Evolutionary conservation across 2,113 vertebrate species (phyloP), one percentile per base, ranked within the genome.

Genomic region (Penelope pileata): DNA sequence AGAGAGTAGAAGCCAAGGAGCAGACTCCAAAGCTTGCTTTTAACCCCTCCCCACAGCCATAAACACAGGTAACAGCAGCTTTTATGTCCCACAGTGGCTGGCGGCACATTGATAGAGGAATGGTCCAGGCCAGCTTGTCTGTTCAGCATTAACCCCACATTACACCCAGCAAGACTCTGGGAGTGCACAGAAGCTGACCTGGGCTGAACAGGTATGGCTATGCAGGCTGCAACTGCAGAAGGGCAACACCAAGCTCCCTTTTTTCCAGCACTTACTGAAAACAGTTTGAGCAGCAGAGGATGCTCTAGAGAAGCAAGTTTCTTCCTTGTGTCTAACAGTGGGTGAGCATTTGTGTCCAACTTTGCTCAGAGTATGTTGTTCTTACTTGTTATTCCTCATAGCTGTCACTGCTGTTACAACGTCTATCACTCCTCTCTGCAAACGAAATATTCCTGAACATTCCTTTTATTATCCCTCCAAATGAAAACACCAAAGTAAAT

Each of bases 401-500:
- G 32, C 42, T 48, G 63, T 45, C 48, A 18, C 32, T 84, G 21
- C 64, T 77, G 18, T 42, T 38, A 18, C 6, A 87, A 67, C 1
- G 1, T 27, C 17, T 32, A 1, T 63, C 63, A 54, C 26, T 75
- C 36, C 30, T 63, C 47, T 72, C 75, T 60, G 30, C 48, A 92
- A 53, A 86, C 48, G 40, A 84, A 89, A 70, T 76, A 84, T 68
- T 76, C 68, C 77, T 56, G 43, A 40, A 30, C 21, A 64, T 68
- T 11, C 59, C 50, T 91, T 82, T 84, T 48, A 50, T 82, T 78
- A 77, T 70, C 23, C 26, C 47, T 74, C 56, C 36, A 89, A 92
- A 91, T 58, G 27, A 91, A 91, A 86, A 66, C 5, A 34, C 53
- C 12, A 30, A 64, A 92, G 77, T 70, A 93, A 96, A 92, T 79